These are phyloP conservation scores for Acheta domesticus DNA, from an alignment of 2,888 invertebrate species.

Conservation along the genomic window DNA sequence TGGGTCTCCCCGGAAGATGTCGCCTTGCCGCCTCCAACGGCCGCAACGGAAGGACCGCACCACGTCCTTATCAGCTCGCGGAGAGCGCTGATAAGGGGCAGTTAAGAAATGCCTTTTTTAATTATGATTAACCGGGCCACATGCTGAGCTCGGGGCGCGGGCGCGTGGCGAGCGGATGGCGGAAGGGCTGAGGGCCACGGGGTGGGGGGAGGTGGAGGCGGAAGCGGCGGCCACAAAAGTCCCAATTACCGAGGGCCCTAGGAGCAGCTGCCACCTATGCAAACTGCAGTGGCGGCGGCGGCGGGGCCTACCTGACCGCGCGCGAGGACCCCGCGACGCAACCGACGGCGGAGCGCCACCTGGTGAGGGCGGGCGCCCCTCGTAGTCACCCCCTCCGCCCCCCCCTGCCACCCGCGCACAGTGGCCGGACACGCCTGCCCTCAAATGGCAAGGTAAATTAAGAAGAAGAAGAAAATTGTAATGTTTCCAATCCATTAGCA, in stretches of 20 bases:
- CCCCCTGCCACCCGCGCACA: neutral
- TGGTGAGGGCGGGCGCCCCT: neutral
- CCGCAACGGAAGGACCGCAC: too few species aligned
- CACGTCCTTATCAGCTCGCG: too few species aligned
- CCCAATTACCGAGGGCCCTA: neutral
- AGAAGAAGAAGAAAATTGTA: too few species aligned
- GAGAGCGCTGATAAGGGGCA: too few species aligned
- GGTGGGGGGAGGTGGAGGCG: neutral
- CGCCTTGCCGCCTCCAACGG: too few species aligned
- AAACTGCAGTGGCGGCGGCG: neutral
- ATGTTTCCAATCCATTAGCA: too few species aligned
- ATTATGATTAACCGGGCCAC: conserved; percentile 6
- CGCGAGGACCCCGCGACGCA: neutral
- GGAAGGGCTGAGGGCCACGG: neutral
- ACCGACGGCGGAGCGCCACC: neutral
- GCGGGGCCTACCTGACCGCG: neutral
- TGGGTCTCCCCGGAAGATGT: too few species aligned
- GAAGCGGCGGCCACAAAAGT: conserved; percentile 9
- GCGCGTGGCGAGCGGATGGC: neutral
- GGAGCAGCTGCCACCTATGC: conserved; percentile 11
- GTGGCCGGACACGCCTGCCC: neutral
- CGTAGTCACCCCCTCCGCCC: neutral
- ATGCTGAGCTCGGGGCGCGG: neutral
- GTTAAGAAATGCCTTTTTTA: neutral
- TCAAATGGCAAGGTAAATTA: neutral